phyloP scores from a whole-genome alignment of 2,888 invertebrate genomes.

The Nemoura dubitans region DNA sequence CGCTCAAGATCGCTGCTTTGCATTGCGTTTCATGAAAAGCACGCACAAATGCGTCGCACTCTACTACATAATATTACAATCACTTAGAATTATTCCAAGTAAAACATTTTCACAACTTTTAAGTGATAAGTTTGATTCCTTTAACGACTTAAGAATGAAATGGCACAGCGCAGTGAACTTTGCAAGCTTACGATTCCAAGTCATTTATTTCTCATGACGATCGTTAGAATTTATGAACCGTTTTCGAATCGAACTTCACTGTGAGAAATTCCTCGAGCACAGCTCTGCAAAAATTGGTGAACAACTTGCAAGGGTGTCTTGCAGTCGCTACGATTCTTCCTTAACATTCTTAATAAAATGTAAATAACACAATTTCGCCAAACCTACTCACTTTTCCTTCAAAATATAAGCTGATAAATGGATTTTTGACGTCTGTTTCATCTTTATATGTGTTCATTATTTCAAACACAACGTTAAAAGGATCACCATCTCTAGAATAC shows the following conservation, averaged over 20 bases:
- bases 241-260: not conserved
- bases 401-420: too few relatives aligned
- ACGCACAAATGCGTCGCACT: not conserved
- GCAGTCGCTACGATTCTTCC: not conserved
- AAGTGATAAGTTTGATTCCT: slow-evolving; percentile 33
- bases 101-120: slow-evolving; percentile 1
- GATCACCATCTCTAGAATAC: too few relatives aligned
- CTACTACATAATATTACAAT: not conserved
- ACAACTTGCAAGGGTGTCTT: not conserved
- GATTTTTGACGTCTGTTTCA: too few relatives aligned
- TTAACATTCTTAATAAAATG: not conserved
- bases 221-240: not conserved
- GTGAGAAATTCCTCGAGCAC: not conserved
- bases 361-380: not conserved
- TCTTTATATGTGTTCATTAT: too few relatives aligned
- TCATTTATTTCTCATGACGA: slow-evolving; percentile 23
- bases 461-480: too few relatives aligned
- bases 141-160: not conserved
- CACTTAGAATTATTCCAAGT: not conserved
- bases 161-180: not conserved
- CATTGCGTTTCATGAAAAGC: not conserved
- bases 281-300: not conserved
- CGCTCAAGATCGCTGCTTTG: not conserved
- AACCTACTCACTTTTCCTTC: too few relatives aligned
- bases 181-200: not conserved